phyloP scores from a whole-genome alignment of 2,797 vertebrate species.

The Hoplostethus mediterraneus region DNA sequence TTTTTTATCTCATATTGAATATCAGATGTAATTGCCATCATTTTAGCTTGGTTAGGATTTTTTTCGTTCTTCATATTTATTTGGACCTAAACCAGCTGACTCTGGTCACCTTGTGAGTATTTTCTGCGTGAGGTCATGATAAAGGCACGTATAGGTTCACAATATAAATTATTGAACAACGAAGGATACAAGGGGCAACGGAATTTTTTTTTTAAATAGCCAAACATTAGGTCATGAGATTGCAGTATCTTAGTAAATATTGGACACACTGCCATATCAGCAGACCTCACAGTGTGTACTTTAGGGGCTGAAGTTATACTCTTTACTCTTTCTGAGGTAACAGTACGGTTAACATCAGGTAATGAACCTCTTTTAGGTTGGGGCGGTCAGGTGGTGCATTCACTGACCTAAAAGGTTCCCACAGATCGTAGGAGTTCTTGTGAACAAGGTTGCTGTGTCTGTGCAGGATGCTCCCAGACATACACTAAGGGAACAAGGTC shows the following conservation, averaged over 20 bases:
- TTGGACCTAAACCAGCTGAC: neutral
- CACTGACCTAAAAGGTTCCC: constrained; percentile 14
- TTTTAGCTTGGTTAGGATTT: too few relatives aligned
- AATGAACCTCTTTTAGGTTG: neutral
- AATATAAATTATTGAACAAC: neutral
- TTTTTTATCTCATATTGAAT: too few relatives aligned
- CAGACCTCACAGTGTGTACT: constrained; percentile 9
- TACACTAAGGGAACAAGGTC: constrained; percentile 65
- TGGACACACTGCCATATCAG: neutral
- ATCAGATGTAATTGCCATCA: too few relatives aligned
- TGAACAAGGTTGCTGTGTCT: constrained; percentile 74
- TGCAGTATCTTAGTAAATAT: constrained; percentile 25
- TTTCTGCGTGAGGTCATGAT: neutral
- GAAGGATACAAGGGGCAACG: neutral
- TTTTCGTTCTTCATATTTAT: neutral
- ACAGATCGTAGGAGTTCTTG: constrained; percentile 36
- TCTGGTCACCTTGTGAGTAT: neutral
- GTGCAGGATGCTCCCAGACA: constrained; percentile 58
- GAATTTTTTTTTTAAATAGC: neutral
- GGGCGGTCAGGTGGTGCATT: neutral
- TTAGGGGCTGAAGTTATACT: constrained; percentile 1
- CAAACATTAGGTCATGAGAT: constrained; percentile 4
- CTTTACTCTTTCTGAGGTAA: constrained; percentile 26
- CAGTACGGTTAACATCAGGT: neutral
- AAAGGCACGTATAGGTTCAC: neutral